Conservation (phyloP, 2,888 invertebrate species). For the Orthosia gracilis region DNA sequence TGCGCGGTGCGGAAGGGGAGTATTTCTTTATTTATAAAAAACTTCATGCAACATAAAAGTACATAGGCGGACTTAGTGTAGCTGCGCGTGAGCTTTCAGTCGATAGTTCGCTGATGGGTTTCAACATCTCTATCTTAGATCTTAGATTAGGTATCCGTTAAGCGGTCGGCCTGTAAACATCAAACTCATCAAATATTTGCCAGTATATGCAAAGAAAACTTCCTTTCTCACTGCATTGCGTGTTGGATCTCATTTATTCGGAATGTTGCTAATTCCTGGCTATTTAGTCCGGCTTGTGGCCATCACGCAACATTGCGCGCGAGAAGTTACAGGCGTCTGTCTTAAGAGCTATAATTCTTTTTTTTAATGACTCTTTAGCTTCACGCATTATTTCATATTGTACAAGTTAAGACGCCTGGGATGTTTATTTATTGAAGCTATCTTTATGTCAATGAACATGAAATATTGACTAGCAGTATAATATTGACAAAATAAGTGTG, state of each 20-base stretch:
- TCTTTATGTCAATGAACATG: background rate
- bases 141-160: no score
- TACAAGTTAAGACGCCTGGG: constrained; percentile 6
- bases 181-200: constrained; percentile 5
- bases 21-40: no score
- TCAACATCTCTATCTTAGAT: no score
- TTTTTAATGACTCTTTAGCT: constrained; percentile 24
- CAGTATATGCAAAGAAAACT: constrained; percentile 41
- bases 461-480: background rate
- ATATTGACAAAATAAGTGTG: background rate
- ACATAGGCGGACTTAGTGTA: no score
- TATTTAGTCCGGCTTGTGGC: constrained; percentile 46
- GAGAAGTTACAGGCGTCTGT: constrained; percentile 54
- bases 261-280: constrained; percentile 61
- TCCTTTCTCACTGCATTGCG: constrained; percentile 37
- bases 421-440: background rate
- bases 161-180: background rate
- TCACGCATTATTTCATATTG: constrained; percentile 39
- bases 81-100: no score
- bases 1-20: no score
- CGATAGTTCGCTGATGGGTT: no score
- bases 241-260: constrained; percentile 45
- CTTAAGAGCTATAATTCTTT: constrained; percentile 29
- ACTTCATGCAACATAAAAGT: no score
- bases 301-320: constrained; percentile 58